Evolutionary conservation across 2,797 vertebrate genomes (phyloP), one percentile per base, ranked within the genome.

Genomic region (Limosa lapponica): DNA sequence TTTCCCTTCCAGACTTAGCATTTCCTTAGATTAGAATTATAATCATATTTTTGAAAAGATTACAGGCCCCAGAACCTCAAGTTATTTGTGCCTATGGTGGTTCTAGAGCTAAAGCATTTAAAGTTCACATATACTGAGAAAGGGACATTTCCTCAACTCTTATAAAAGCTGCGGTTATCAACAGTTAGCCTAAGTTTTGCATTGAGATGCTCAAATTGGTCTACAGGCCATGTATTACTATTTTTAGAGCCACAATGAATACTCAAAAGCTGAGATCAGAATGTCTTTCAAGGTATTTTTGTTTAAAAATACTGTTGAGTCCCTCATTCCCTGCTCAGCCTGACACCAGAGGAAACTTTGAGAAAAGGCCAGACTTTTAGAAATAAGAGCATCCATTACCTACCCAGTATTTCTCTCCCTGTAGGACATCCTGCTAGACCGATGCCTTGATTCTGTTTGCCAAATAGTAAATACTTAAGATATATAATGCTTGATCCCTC

Each of bases 391-490:
- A 3, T 64, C 30, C 34, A 52, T 67, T 82, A 73, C 51, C 46
- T 54, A 59, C n/a, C 12, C 58, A 73, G 36, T 64, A 85, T 28
- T 93, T 80, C 73, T 89, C 44, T 82, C 77, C 44, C 66, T 32
- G 27, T 32, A 75, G 67, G 77, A 95, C 59, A 89, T 71, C 49
- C 78, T 46, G 73, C 86, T 55, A 74, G 65, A 91, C 36, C 27
- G 74, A 90, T 69, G 74, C 52, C 74, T 97, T 85, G 34, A 66
- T 19, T 89, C 48, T 46, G 39, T n/a, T 77, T 94, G 91, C 93
- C 94, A 95, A 92, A 90, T 5, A 78, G 44, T 82, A 92, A 94
- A 88, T 83, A 72, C 25, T 81, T 64, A 41, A 82, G 48, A 89
- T 67, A 82, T 51, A 57, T 36, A 86, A 72, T 14, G 65, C 61